Evolutionary conservation across 2,113 vertebrate genomes (phyloP).

Genomic region (Centrocercus urophasianus): DNA sequence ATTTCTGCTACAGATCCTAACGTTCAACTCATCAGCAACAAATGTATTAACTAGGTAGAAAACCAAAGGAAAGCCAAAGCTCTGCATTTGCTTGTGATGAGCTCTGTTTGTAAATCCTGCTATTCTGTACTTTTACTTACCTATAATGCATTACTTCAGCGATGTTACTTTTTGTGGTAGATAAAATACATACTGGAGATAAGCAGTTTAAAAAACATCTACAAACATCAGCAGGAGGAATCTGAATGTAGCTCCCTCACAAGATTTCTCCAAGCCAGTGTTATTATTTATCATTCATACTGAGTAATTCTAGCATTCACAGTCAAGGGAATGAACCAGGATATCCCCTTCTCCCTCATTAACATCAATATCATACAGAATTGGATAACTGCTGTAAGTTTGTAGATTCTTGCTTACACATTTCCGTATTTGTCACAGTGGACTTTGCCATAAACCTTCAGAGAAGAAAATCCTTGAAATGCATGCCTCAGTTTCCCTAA

Average conservation of each 20-base stretch:
- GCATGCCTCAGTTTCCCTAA: neutral
- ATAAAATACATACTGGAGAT: neutral
- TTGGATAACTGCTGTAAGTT: neutral
- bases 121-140: neutral
- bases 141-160: neutral
- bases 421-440: neutral
- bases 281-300: neutral
- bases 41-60: neutral
- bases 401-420: neutral
- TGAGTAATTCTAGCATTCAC: neutral
- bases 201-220: neutral
- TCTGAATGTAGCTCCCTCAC: neutral
- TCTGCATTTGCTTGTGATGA: neutral
- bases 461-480: neutral
- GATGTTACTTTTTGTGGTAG: neutral
- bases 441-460: neutral
- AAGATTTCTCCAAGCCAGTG: neutral
- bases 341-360: neutral
- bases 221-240: neutral
- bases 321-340: neutral
- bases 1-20: neutral
- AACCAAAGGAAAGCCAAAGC: neutral
- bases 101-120: neutral
- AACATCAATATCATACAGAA: neutral
- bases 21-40: neutral